Base-by-base conservation (phyloP, 2,888 invertebrate genomes). In the Flabesymbios commensalis region DNA sequence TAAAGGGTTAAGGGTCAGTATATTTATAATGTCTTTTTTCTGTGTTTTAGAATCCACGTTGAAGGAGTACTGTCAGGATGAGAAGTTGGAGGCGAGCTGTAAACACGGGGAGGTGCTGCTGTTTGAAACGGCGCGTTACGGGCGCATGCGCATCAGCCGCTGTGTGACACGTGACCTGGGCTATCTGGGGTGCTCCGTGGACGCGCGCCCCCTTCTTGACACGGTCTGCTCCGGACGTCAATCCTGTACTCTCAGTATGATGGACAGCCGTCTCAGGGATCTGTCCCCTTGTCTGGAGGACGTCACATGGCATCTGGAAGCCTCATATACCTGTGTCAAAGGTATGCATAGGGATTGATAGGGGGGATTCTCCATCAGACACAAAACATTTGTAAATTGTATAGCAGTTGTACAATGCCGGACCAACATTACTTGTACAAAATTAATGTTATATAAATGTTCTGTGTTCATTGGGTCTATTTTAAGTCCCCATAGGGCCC, bases 221-320 rank as follows among this genome's bases (percentile, higher is more conserved):
- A 22, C 48, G 0, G 33, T 52, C 19, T 63, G 63, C 39, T 48
- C 64, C n/a, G 63, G 63, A 7, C 56, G 42, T 5, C n/a, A 24
- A 33, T 26, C 39, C 29, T 63, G 63, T 43, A 22, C 42, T n/a
- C 36, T 63, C 24, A 57, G 58, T 51, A 51, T 63, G 24, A 61
- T 61, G 63, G 57, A 63, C 32, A 28, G 26, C 0, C 28, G 17
- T 4, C 49, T 63, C 49, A 7, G 63, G 22, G 47, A 24, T n/a
- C 49, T 56, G 29, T 14, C 28, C n/a, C 56, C 63, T 1, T 63
- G 63, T 29, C 24, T 53, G 24, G 26, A 49, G 5, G 61, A 61
- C 3, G 61, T 64, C 32, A 62, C 64, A 1, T 61, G 64, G 61
- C 58, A 64, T 47, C 49, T 62, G 22, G 61, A 57, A 24, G 61